Evolutionary conservation across 1,140 invertebrate species (phyloP), one percentile per base, ranked within the genome.

Genomic region (Zaprionus gabonicus): DNA sequence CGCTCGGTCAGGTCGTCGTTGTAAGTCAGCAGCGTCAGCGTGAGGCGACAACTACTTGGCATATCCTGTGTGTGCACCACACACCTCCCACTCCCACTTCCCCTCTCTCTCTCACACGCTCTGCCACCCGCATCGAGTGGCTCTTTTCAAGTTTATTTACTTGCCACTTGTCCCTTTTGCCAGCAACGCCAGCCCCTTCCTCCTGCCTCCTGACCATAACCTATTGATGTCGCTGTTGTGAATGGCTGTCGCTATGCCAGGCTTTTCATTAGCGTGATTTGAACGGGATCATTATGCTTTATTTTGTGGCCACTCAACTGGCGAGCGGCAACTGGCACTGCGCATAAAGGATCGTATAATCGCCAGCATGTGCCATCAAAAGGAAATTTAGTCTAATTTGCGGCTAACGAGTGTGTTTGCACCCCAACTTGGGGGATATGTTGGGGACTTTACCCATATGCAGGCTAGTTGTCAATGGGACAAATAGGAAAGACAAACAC

Each of bases 241-340:
- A 58, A 58, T 59, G 71, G 57, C 63, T 59, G 60, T 76, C 49
- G 78, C 70, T 51, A 57, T 15, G 60, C 38, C 67, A 44, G 73
- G 82, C 85, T 91, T 91, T 90, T 91, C 82, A 90, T 90, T 91
- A 91, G 79, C 79, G 76, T 85, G 79, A 85, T 91, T 90, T 85
- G 76, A 57, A 68, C 69, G 68, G 69, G 58, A 78, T 71, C 80
- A 85, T 82, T 85, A 80, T 88, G 71, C 67, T 69, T 70, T 77
- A 71, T 86, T 76, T 60, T 72, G 38, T 79, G 68, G 58, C 69
- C 69, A 76, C 76, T 79, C 66, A 56, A 71, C 31, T 23, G 71
- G 9, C 41, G 57, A 27, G 53, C 70, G 70, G 63, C 58, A 34
- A 46, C 44, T 17, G 27, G 9, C 12, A 44, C 13, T 57, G 34